Evolutionary conservation across 2,888 invertebrate species (phyloP), one percentile per base, ranked within the genome.

Genomic region (Coelinius sp.): DNA sequence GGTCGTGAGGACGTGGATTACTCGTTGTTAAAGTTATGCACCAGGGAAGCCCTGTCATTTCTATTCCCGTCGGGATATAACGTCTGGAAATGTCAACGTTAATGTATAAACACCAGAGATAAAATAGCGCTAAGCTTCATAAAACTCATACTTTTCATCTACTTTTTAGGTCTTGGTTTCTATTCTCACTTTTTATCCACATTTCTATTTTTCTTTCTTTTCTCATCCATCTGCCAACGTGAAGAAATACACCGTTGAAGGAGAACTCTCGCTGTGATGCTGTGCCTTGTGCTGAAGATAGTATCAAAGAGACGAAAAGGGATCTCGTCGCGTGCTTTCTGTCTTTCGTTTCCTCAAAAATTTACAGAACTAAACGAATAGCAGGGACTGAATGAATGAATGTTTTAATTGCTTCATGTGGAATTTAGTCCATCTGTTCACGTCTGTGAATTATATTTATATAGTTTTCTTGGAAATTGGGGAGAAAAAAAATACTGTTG

Each of bases 301-400:
- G 46, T 49, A 69, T 62, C 68, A 69, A 69, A 69, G 62, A 63
- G 44, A 25, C 20, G 12, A 20, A 56, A 56, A 56, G 41, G 25
- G 31, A 59, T n/a, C 46, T 62, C 31, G 49, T 62, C 68, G 59
- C 41, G 24, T 38, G 63, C 41, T n/a, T 63, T 63, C 24, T 63
- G 22, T 63, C 41, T 63, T 63, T 62, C 22, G 38, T 62, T 63
- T 41, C 41, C 25, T 20, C 14, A 12, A 41, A 62, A 62, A 62
- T 35, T 62, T 35, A 41, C 41, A 38, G 24, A 41, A 41, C 38
- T 38, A 20, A 63, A 63, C 38, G 41, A 56, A 56, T 27, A 63
- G 24, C 38, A 41, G 63, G 24, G 22, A n/a, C n/a, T n/a, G n/a
- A n/a, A n/a, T 24, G 22, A 63, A 63, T 24, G 24, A 27, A 38